Conservation (phyloP, 2,113 vertebrate genomes). For the Limnothrissa miodon region DNA sequence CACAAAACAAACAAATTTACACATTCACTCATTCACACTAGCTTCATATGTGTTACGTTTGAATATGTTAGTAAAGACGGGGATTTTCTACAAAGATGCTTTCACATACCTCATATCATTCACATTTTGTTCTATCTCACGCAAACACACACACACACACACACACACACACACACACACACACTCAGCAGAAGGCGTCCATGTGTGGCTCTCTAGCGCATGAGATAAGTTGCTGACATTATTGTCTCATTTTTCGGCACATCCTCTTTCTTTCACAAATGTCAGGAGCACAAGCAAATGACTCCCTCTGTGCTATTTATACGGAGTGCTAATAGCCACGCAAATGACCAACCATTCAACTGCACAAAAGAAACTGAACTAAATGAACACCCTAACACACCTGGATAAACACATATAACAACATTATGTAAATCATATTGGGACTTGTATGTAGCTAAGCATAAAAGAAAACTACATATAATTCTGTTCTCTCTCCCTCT, state of each 20-base stretch:
- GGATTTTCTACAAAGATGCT: too few species aligned
- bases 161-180: background rate
- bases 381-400: background rate
- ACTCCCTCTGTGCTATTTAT: constrained; percentile 66
- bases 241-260: constrained; percentile 64
- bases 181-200: background rate
- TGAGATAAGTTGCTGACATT: constrained; percentile 62
- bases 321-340: constrained; percentile 67
- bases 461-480: background rate
- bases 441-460: background rate
- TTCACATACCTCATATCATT: background rate
- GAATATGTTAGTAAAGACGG: too few species aligned
- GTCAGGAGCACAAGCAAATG: constrained; percentile 55
- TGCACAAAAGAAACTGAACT: constrained; percentile 43
- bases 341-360: constrained; percentile 62
- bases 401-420: background rate
- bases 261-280: constrained; percentile 61
- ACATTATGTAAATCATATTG: background rate
- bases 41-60: background rate
- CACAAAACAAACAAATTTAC: background rate
- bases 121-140: too few species aligned
- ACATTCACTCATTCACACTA: background rate
- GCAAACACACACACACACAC: background rate
- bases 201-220: background rate
- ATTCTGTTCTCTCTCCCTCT: too few species aligned